Evolutionary conservation across 2,888 invertebrate genomes (phyloP), one percentile per base, ranked within the genome.

Genomic region (Pheosia tremula): DNA sequence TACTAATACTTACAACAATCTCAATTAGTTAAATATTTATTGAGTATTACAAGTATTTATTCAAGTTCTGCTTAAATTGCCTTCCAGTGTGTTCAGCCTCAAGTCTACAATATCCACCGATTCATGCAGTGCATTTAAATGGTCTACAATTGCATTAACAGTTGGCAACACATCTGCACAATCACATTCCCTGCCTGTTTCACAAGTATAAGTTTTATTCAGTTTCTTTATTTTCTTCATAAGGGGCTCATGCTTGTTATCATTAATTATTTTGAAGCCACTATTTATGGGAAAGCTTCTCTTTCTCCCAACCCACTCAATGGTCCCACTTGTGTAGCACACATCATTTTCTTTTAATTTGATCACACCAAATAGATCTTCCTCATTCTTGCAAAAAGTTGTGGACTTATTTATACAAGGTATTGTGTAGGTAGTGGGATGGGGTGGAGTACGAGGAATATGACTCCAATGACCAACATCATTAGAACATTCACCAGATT

Each of bases 81-180:
- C 89, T 85, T 95, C 95, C 58, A 95, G 76, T 56, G 90, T 89
- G 57, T 89, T 94, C 11, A 95, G 84, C 67, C 95, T 87, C 72
- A 95, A 83, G 72, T 95, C 95, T 58, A 95, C 88, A 60, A 94
- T 73, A 69, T 93, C 89, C n/a, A 95, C 89, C 55, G 94, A 94
- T 77, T 94, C 93, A 76, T 94, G 94, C 9, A 95, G 83, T 11
- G 93, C 93, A 84, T 94, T 94, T 57, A 95, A 84, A 81, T 95
- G 94, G 66, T 94, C 93, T 64, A 93, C 93, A 72, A 95, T 90
- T 53, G 91, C 91, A 89, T 94, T 91, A 1, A 95, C 89, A 64
- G 93, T 93, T 53, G 93, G 93, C 61, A 93, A 71, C 36, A 93
- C 86, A 83, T 92, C 88, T 59, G 87, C 88, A 86, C 91, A 91